These are phyloP conservation scores for Philaenus spumarius DNA, from an alignment of 1,140 invertebrate species.

Conservation along the genomic window DNA sequence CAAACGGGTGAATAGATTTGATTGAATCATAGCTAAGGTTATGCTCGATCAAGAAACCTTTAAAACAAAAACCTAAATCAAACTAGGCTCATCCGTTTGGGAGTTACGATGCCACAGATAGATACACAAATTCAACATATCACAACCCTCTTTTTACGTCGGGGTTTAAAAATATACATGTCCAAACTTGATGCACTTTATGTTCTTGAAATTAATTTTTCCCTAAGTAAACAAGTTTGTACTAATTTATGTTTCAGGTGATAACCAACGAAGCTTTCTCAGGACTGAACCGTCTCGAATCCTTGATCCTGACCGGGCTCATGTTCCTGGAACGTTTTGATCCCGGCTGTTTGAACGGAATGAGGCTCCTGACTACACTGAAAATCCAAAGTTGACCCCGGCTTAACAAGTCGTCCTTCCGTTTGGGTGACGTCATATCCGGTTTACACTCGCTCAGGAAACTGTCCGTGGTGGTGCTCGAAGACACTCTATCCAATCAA, in stretches of 20 bases:
- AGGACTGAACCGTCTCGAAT: constrained; percentile 33
- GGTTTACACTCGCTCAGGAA: constrained; percentile 46
- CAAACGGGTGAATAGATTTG: no score
- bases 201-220: no score
- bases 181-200: no score
- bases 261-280: constrained; percentile 38
- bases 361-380: constrained; percentile 29
- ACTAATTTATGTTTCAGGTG: constrained; percentile 22
- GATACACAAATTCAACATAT: no score
- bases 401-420: constrained; percentile 51
- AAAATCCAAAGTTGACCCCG: constrained; percentile 48
- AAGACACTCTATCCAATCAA: constrained; percentile 33
- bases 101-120: no score
- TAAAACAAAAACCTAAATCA: no score
- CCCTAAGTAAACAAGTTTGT: no score
- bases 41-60: no score
- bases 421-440: constrained; percentile 49
- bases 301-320: constrained; percentile 32
- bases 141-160: no score
- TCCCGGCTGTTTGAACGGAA: constrained; percentile 32
- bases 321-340: constrained; percentile 36
- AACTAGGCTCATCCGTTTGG: no score
- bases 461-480: constrained; percentile 60
- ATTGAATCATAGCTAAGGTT: no score
- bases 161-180: no score